Evolutionary conservation across 2,888 invertebrate species (phyloP).

Genomic region (Xestobium rufovillosum): DNA sequence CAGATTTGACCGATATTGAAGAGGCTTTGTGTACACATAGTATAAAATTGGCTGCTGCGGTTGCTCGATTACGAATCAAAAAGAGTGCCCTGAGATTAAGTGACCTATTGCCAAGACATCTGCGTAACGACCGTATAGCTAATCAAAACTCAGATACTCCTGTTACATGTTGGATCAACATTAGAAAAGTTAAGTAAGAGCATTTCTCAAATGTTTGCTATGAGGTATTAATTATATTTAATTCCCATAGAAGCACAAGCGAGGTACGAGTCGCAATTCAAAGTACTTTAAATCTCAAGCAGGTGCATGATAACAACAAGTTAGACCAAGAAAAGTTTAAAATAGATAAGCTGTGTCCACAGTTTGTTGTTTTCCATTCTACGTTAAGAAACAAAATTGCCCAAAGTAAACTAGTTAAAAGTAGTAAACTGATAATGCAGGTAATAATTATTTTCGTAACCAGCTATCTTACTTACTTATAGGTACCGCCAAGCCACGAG

Average conservation of each 20-base stretch:
- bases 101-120: slow-evolving; percentile 62
- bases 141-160: slow-evolving; percentile 46
- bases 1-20: slow-evolving; percentile 49
- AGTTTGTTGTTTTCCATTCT: slow-evolving; percentile 50
- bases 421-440: slow-evolving; percentile 52
- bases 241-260: slow-evolving; percentile 21
- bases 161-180: slow-evolving; percentile 77
- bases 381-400: slow-evolving; percentile 49
- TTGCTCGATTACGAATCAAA: slow-evolving; percentile 68
- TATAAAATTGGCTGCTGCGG: slow-evolving; percentile 66
- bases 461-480: too few relatives aligned
- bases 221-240: not conserved
- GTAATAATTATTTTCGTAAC: too few relatives aligned
- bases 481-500: too few relatives aligned
- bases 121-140: slow-evolving; percentile 62
- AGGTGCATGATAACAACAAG: slow-evolving; percentile 25
- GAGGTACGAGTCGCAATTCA: slow-evolving; percentile 30
- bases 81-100: slow-evolving; percentile 61
- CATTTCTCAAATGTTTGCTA: slow-evolving; percentile 1
- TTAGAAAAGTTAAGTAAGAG: slow-evolving; percentile 57
- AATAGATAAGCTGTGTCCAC: slow-evolving; percentile 45
- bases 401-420: slow-evolving; percentile 48
- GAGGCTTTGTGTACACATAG: slow-evolving; percentile 56
- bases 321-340: slow-evolving; percentile 32
- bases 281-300: slow-evolving; percentile 27